Base-by-base conservation (phyloP, 1,140 invertebrate species). In the Psilanteris sp. region DNA sequence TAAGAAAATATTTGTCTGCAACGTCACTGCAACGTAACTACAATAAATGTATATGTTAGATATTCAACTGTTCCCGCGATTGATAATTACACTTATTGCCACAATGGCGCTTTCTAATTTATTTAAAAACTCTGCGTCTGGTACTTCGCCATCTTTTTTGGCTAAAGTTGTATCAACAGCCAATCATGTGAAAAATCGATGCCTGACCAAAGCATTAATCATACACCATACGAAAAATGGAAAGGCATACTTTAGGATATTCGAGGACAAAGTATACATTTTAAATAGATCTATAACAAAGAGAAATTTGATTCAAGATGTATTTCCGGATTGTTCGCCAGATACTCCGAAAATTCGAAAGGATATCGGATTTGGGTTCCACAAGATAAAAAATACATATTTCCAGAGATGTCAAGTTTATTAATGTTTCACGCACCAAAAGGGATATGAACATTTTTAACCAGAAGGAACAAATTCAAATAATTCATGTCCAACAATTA, bases 191-290 rank as follows among this genome's bases (percentile, higher is more conserved):
- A 20, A 26, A 5, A 50, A 39, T 16, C 22, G 46, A 3, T 41
- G 61, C 22, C 6, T 46, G 0, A 34, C 46, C 0, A 48, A 20
- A n/a, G 5, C 7, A 1, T n/a, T 29, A n/a, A 4, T 2, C 2
- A 14, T 4, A 57, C 26, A 0, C 37, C 36, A 5, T 55, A 27
- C 8, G 24, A 55, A 11, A 0, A 9, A 16, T 88, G 84, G 83
- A 77, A 61, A 80, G 81, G 82, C 22, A 2, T 13, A 20, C 9
- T 2, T 48, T 1, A 4, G 15, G 4, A 22, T 5, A 8, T 48
- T 32, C 11, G 44, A 29, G 1, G 1, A 2, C 0, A 36, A 36
- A 14, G 18, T 10, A 0, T 54, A 20, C 9, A 9, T 37, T 10
- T 24, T 54, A 2, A 22, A 54, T 22, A 54, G 39, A 10, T n/a